phyloP scores from a whole-genome alignment of 2,113 vertebrate species.

The Meleagris gallopavo region DNA sequence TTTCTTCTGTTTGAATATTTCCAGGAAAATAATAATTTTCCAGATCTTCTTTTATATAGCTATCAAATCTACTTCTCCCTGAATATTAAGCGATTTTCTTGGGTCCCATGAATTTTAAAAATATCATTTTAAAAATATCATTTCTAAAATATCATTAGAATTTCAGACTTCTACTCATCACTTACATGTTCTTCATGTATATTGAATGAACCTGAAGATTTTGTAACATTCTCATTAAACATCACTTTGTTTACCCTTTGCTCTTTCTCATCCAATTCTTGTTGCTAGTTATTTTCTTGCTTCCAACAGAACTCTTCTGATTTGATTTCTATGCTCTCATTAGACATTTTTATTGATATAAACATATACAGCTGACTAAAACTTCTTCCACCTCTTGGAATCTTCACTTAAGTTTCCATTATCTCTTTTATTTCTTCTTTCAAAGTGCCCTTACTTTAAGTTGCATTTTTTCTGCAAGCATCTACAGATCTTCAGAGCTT shows the following conservation, averaged over 20 bases:
- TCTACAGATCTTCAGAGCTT: background rate
- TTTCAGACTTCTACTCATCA: background rate
- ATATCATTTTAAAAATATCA: background rate
- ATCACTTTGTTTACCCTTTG: background rate
- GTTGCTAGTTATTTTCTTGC: background rate
- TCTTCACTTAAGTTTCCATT: background rate
- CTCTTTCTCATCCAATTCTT: background rate
- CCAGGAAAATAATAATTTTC: background rate
- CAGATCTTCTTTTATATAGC: background rate
- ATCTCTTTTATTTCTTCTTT: background rate
- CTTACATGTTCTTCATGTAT: background rate
- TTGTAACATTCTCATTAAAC: background rate
- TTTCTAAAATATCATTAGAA: too few species aligned
- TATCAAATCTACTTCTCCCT: background rate
- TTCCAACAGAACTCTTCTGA: background rate
- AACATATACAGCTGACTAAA: background rate
- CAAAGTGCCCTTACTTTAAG: background rate
- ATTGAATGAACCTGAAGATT: background rate
- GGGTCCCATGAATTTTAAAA: background rate
- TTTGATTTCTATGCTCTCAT: constrained; percentile 25
- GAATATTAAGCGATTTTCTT: background rate
- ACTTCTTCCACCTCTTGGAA: background rate
- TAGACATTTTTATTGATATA: background rate
- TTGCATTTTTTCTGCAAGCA: background rate
- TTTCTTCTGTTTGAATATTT: background rate